A percentile compares a stretch with the other conserved stretches of the same genome.
Evolutionary conservation across 2,797 vertebrate species (phyloP).

Genomic region (Momotus momota): DNA sequence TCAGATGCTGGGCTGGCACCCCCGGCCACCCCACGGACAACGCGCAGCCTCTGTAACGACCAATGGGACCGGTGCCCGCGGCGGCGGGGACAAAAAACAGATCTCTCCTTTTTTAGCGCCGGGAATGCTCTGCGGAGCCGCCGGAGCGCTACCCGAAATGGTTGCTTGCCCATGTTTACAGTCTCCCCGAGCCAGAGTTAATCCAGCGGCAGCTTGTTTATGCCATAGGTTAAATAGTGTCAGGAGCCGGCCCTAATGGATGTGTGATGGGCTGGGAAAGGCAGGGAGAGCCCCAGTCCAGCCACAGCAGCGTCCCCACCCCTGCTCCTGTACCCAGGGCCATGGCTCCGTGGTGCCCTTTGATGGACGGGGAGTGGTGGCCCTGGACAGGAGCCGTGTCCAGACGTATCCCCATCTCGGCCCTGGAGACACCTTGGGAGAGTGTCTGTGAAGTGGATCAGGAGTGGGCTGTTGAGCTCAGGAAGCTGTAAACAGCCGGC

Average conservation of each 20-base stretch:
- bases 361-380: neutral
- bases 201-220: conserved; percentile 39
- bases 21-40: fast-evolving
- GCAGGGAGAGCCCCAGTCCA: neutral
- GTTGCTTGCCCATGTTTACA: conserved; percentile 26
- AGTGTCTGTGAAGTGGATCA: neutral
- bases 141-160: neutral
- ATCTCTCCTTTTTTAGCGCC: conserved; percentile 56
- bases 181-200: conserved; percentile 12
- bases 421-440: neutral
- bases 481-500: neutral
- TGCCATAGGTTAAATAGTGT: conserved; percentile 30
- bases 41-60: fast-evolving
- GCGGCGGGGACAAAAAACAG: neutral
- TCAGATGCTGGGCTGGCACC: neutral
- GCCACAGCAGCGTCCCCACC: neutral
- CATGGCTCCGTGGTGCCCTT: fast-evolving
- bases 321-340: neutral
- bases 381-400: fast-evolving
- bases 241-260: neutral
- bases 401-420: neutral
- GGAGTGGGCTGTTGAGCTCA: neutral
- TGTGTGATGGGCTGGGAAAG: neutral
- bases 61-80: fast-evolving
- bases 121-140: neutral